Evolutionary conservation across 2,113 vertebrate genomes (phyloP), one percentile per base, ranked within the genome.

Genomic region (Nanorana parkeri): DNA sequence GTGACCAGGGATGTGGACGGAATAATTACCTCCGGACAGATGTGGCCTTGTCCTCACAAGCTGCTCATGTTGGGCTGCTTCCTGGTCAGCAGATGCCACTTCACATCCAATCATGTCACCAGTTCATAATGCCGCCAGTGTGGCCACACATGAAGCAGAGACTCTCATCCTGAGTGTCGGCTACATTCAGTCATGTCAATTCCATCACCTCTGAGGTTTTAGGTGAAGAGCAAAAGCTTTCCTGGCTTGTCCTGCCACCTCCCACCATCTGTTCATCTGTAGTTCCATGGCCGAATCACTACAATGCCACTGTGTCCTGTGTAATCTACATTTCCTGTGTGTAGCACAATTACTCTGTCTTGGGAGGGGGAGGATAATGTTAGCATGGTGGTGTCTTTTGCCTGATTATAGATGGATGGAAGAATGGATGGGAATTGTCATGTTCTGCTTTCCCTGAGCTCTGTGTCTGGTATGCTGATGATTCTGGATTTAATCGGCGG

Each of bases 1-100:
- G 63, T 54, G 63, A 15, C 24, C 17, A 11, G 13, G 41, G 5
- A 47, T 47, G 41, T 47, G 28, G 24, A 19, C 47, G n/a, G 63
- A 29, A 78, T 65, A 65, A 77, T 78, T 67, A 67, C 51, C 76
- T 78, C n/a, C 63, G n/a, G 76, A 78, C 76, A 78, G 76, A 78
- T 78, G 76, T 55, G 51, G 17, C 24, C 41, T n/a, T 11, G 28
- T 63, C 52, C 47, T 29, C 63, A 67, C 32, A 67, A 55, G 24
- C 63, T 32, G 76, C 63, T 51, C 17, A 24, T 15, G 20, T 67
- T 67, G 76, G 63, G 66, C 76, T 8, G 51, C 6, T 66, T 78
- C 63, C 51, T 78, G 26, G 63, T 55, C 76, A 24, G 76, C 76
- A 78, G 76, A 78, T 78, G 76, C 63, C 76, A 20, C 52, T 21